phyloP scores from a whole-genome alignment of 2,888 invertebrate genomes.

The Drosophila kambysellisi region DNA sequence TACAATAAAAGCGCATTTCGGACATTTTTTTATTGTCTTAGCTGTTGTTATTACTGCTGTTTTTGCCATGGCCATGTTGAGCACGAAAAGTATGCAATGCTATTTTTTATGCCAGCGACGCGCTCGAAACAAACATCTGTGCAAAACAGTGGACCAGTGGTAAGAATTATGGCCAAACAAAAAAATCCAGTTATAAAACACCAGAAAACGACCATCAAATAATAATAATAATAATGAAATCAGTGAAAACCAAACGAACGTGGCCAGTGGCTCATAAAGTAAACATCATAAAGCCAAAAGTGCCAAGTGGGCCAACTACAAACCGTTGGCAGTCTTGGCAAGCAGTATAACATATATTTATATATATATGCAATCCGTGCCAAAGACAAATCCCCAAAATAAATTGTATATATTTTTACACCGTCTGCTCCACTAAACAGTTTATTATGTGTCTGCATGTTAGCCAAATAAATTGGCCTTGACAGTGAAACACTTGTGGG shows the following conservation, averaged over 20 bases:
- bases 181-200: conserved; percentile 32
- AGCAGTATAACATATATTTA: background rate
- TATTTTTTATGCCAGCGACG: conserved; percentile 39
- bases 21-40: conserved; percentile 3
- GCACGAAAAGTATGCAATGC: conserved; percentile 61
- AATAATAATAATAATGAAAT: conserved; percentile 69
- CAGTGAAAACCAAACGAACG: conserved; percentile 56
- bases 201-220: conserved; percentile 64
- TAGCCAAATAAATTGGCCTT: conserved; percentile 40
- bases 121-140: conserved; percentile 22
- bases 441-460: conserved; percentile 32
- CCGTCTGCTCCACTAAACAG: conserved; percentile 15
- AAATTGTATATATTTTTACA: conserved; percentile 43
- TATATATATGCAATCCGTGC: conserved; percentile 1
- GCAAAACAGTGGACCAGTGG: background rate
- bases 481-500: conserved; percentile 29
- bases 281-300: conserved; percentile 44
- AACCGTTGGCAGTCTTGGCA: background rate
- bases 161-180: conserved; percentile 1
- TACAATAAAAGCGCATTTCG: conserved; percentile 29
- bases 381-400: conserved; percentile 35
- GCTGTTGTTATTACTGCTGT: background rate
- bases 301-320: conserved; percentile 33
- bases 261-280: conserved; percentile 55
- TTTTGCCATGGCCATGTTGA: conserved; percentile 13